Conservation (phyloP, 1,140 invertebrate genomes). For the Linepithema humile region DNA sequence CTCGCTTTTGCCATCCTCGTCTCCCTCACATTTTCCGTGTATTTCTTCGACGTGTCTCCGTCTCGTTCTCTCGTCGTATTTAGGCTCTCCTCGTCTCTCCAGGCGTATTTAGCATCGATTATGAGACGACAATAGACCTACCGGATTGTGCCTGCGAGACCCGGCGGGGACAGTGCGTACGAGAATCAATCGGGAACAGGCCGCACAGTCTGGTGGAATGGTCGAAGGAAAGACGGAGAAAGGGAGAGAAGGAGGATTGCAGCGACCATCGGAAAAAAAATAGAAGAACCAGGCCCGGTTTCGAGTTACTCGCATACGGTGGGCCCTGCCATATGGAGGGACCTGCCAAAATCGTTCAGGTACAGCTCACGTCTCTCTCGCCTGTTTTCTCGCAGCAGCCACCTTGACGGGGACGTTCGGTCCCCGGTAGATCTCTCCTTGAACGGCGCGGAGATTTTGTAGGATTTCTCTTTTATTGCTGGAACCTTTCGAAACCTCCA, state of each 20-base stretch:
- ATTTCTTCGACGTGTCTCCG: conserved; percentile 18
- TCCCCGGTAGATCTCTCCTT: conserved; percentile 7
- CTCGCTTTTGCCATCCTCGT: background rate
- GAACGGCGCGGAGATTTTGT: conserved; percentile 27
- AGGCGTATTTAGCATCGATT: conserved; percentile 79
- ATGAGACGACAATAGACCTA: conserved; percentile 79
- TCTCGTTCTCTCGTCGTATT: conserved; percentile 15
- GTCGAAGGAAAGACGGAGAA: background rate
- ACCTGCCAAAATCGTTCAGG: conserved; percentile 74
- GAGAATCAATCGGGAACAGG: conserved; percentile 24
- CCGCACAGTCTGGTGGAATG: conserved; percentile 8
- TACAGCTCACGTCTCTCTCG: conserved; percentile 59
- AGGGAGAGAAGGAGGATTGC: background rate
- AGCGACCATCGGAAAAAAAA: conserved; percentile 34
- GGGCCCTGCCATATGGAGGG: conserved; percentile 56
- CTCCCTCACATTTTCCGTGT: background rate
- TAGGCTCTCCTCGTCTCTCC: conserved; percentile 43
- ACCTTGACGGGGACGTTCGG: conserved; percentile 19
- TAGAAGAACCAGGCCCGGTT: conserved; percentile 63
- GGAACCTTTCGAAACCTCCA: background rate
- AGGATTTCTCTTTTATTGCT: conserved; percentile 25
- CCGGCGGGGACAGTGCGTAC: background rate
- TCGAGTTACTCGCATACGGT: conserved; percentile 74
- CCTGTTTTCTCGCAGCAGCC: background rate
- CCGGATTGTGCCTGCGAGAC: conserved; percentile 70